Evolutionary conservation across 2,888 invertebrate species (phyloP).

Genomic region (Leptinotarsa rubiginosa): DNA sequence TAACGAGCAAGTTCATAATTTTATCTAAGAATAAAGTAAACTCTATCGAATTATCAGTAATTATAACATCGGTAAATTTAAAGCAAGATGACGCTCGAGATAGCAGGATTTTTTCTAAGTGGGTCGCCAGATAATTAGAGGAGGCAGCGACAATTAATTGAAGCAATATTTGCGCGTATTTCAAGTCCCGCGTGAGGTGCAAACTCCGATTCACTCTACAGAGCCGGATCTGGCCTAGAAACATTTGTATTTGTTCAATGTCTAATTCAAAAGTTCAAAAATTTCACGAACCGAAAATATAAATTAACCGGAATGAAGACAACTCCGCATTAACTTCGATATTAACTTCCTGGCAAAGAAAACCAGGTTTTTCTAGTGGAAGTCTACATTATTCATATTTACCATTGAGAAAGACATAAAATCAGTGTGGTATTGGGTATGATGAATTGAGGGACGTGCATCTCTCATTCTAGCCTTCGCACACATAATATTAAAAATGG

Average conservation of each 20-base stretch:
- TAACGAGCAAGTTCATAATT: not conserved
- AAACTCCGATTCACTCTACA: not conserved
- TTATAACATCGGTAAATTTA: not conserved
- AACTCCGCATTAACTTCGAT: no score
- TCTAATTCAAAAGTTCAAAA: no score
- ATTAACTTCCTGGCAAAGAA: no score
- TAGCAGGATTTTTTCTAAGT: constrained; percentile 16
- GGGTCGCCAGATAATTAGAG: constrained; percentile 22
- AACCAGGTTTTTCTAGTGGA: no score
- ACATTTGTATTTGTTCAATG: not conserved
- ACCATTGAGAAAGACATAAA: no score
- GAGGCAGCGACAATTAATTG: constrained; percentile 22
- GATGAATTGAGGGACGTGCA: no score
- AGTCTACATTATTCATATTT: no score
- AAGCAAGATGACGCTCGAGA: not conserved
- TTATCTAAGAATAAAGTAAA: not conserved
- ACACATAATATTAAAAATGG: no score
- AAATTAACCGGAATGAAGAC: no score
- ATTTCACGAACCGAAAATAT: no score
- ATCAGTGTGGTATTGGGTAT: no score
- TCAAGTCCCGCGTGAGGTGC: not conserved
- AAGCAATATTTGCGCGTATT: not conserved
- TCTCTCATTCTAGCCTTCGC: no score
- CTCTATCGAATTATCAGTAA: not conserved
- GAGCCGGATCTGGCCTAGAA: not conserved